Evolutionary conservation across 1,140 invertebrate genomes (phyloP).

Genomic region (Leptestheria dahalacensis): DNA sequence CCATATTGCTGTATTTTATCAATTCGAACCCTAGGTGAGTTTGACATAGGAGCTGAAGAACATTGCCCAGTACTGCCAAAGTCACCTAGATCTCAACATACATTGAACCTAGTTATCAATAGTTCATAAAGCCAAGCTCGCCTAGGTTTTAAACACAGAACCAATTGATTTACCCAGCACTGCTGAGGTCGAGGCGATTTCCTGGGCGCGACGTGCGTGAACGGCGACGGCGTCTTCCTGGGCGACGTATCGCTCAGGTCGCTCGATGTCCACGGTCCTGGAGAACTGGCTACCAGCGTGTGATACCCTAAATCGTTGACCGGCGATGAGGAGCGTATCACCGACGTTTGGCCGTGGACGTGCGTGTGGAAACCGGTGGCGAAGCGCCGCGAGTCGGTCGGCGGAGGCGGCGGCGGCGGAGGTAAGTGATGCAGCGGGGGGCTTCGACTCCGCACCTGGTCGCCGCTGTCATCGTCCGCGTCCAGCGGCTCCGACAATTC

Average conservation of each 20-base stretch:
- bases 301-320: conserved; percentile 58
- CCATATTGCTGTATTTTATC: no score
- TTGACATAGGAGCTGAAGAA: no score
- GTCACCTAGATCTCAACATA: no score
- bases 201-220: conserved; percentile 12
- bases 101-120: no score
- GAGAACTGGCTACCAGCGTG: conserved; percentile 39
- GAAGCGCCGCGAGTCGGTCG: conserved; percentile 1
- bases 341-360: neutral
- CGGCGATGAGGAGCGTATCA: conserved; percentile 27
- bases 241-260: conserved; percentile 13
- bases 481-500: conserved; percentile 8
- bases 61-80: no score
- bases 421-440: conserved; percentile 10
- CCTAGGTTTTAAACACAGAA: no score
- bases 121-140: no score
- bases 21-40: no score
- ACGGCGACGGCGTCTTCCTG: conserved; percentile 9
- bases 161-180: conserved; percentile 6
- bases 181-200: conserved; percentile 5
- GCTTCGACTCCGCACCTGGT: neutral
- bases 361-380: conserved; percentile 1
- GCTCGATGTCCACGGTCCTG: conserved; percentile 23
- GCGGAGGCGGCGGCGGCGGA: conserved; percentile 12
- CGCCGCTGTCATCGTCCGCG: neutral